These are phyloP conservation scores for Andricus quercusramuli DNA, from an alignment of 2,888 invertebrate species.

Conservation along the genomic window DNA sequence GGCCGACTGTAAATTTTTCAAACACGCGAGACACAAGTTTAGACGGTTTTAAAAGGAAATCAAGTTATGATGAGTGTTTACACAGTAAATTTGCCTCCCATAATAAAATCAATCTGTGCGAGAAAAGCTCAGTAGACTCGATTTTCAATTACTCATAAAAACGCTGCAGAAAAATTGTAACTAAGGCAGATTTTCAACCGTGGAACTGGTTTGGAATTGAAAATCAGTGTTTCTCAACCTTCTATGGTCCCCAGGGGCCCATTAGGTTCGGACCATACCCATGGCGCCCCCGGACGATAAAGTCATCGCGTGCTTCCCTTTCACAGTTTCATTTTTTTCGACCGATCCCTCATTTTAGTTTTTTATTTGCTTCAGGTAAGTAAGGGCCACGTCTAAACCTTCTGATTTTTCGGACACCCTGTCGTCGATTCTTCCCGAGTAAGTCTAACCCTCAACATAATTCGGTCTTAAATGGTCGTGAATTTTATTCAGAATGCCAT, in stretches of 20 bases:
- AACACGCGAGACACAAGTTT: too few species aligned
- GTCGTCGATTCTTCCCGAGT: not conserved
- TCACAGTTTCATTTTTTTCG: slow-evolving; percentile 44
- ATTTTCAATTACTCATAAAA: slow-evolving; percentile 59
- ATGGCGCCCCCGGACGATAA: slow-evolving; percentile 22
- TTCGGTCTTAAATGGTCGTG: not conserved
- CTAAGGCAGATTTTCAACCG: slow-evolving; percentile 44
- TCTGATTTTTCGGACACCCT: slow-evolving; percentile 12
- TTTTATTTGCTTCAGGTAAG: slow-evolving; percentile 52
- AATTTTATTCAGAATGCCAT: too few species aligned
- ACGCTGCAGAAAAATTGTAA: slow-evolving; percentile 58
- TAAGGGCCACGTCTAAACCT: slow-evolving; percentile 31
- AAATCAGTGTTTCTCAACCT: slow-evolving; percentile 54
- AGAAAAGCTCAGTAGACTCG: slow-evolving; percentile 35
- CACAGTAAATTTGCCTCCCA: not conserved
- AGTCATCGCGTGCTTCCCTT: slow-evolving; percentile 32
- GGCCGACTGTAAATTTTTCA: too few species aligned
- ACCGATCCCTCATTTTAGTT: slow-evolving; percentile 40
- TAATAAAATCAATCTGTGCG: slow-evolving; percentile 25
- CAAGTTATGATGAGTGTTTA: not conserved
- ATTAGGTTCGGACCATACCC: not conserved
- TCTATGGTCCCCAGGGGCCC: not conserved
- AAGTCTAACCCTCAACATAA: slow-evolving; percentile 2
- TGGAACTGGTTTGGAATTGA: slow-evolving; percentile 55
- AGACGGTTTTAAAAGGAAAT: not conserved